Conservation (phyloP, 2,113 vertebrate species). For the Laticauda colubrina region DNA sequence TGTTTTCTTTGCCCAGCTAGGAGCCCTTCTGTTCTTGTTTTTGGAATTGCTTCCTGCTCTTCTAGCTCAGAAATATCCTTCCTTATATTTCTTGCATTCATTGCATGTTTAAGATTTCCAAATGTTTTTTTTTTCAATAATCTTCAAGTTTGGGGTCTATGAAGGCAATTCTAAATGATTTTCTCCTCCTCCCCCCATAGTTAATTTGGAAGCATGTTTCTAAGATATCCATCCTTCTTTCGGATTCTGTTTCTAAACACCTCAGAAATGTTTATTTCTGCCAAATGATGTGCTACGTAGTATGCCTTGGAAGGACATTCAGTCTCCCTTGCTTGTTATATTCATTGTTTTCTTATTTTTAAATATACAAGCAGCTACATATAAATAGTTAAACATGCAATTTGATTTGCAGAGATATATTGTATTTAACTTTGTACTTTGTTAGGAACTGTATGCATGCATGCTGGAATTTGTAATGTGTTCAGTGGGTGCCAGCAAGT, state of each 20-base stretch:
- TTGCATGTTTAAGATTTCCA: neutral
- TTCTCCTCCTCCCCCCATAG: neutral
- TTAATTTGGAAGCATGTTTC: neutral
- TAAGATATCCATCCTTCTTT: neutral
- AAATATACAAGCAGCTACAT: neutral
- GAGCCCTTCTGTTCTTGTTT: neutral
- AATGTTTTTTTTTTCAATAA: neutral
- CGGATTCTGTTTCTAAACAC: neutral
- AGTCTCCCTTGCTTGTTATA: neutral
- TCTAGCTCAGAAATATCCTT: neutral
- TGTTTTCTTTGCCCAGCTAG: neutral
- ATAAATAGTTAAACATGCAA: neutral
- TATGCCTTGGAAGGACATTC: neutral
- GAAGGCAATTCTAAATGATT: neutral
- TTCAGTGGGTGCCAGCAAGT: neutral
- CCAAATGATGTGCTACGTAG: neutral
- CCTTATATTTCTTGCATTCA: neutral
- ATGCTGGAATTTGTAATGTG: neutral
- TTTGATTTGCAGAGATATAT: neutral
- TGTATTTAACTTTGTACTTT: neutral
- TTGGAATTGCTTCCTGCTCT: neutral
- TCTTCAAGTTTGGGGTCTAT: neutral
- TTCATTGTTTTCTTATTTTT: neutral
- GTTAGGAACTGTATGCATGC: neutral
- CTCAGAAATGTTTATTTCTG: neutral